A percentile compares a stretch with the other conserved stretches of the same genome.
Evolutionary conservation across 2,888 invertebrate species (phyloP).

Genomic region (Morpho helenor): DNA sequence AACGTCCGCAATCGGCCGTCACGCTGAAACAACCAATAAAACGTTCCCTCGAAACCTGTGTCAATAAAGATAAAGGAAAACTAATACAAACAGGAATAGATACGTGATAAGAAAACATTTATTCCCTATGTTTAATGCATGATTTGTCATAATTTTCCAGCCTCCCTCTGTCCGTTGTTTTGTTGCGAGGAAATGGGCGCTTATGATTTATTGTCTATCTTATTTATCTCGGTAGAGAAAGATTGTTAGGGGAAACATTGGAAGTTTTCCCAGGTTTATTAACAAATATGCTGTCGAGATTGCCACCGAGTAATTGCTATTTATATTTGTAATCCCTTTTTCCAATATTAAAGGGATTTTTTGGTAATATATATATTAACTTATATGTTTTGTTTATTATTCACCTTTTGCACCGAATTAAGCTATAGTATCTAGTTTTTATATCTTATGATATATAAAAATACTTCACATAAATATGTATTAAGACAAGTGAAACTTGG

Average conservation of each 20-base stretch:
- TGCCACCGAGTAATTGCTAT: slow-evolving; percentile 45
- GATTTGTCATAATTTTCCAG: slow-evolving; percentile 78
- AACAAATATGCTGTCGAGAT: slow-evolving; percentile 54
- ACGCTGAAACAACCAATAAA: slow-evolving; percentile 61
- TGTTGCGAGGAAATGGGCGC: slow-evolving; percentile 71
- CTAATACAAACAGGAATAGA: slow-evolving; percentile 79
- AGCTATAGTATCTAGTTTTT: no score
- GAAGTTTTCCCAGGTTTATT: slow-evolving; percentile 60
- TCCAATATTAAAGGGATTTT: not conserved
- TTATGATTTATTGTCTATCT: slow-evolving; percentile 72
- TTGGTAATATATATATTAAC: not conserved
- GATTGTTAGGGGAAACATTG: slow-evolving; percentile 58
- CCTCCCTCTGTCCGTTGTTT: slow-evolving; percentile 71
- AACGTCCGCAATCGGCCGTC: slow-evolving; percentile 41
- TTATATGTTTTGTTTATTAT: no score
- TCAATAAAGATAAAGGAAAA: slow-evolving; percentile 79
- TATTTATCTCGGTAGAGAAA: slow-evolving; percentile 72
- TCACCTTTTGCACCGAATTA: no score
- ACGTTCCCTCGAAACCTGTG: slow-evolving; percentile 70
- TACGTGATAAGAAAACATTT: slow-evolving; percentile 80
- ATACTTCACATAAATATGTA: no score
- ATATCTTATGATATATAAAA: no score
- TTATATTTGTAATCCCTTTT: slow-evolving; percentile 24
- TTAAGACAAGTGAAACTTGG: no score
- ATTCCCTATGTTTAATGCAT: slow-evolving; percentile 80